Percentiles rank a stretch among this genome's conserved stretches.
Conservation (phyloP, 2,113 vertebrate species). For the Podocnemis expansa region DNA sequence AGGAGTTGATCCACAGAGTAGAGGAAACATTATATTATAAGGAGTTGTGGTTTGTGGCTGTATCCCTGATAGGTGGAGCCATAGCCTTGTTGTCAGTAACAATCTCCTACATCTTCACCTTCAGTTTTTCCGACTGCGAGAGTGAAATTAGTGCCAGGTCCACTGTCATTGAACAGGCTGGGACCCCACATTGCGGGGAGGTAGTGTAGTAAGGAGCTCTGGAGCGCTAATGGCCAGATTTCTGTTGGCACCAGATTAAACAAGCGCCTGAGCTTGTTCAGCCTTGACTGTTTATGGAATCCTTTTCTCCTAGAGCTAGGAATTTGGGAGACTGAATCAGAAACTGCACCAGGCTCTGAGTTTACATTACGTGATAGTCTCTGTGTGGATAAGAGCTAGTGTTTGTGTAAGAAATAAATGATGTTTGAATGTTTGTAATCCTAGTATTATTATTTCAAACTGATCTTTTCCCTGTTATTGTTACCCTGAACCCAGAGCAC, state of each 20-base stretch:
- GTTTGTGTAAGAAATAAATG: too few species aligned
- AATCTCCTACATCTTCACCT: neutral
- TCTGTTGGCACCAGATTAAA: neutral
- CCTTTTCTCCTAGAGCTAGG: neutral
- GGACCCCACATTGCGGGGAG: too few species aligned
- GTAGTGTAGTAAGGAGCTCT: neutral
- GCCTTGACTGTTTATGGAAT: neutral
- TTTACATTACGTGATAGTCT: too few species aligned
- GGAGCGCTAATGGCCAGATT: neutral
- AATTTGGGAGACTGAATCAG: neutral
- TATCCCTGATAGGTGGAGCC: too few species aligned
- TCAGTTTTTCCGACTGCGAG: neutral
- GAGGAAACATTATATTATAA: too few species aligned
- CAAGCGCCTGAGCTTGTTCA: accelerated
- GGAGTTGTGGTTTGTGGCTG: too few species aligned
- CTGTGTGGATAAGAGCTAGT: too few species aligned
- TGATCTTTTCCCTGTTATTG: too few species aligned
- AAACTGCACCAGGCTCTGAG: neutral
- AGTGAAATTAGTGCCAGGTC: neutral
- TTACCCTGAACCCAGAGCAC: too few species aligned
- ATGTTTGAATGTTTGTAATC: too few species aligned
- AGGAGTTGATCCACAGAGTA: neutral
- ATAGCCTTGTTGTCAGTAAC: neutral
- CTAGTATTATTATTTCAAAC: too few species aligned
- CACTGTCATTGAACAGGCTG: too few species aligned